A percentile compares a stretch with the other conserved stretches of the same genome.
phyloP scores from a whole-genome alignment of 2,797 vertebrate genomes.

The Enteromius argenteus region DNA sequence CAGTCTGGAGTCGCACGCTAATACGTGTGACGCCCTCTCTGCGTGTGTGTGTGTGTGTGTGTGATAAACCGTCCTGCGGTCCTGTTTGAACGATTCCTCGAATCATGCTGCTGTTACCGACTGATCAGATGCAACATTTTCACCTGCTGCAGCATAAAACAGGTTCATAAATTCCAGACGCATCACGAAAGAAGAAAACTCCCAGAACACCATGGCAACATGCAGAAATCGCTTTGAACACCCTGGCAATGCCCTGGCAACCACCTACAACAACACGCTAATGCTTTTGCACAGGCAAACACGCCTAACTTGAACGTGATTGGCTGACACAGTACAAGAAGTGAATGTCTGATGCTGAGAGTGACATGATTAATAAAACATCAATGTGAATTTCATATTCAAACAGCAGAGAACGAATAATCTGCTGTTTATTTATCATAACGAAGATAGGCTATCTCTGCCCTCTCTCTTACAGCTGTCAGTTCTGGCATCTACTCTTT shows the following conservation, averaged over 20 bases:
- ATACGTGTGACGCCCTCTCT: conserved; percentile 44
- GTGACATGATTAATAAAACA: conserved; percentile 25
- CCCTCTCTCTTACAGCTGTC: too few species aligned
- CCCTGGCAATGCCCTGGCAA: background rate
- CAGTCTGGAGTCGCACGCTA: conserved; percentile 50
- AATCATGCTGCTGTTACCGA: background rate
- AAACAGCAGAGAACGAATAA: background rate
- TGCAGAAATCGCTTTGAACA: background rate
- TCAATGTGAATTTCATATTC: background rate
- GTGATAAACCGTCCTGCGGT: background rate
- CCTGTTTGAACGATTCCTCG: background rate
- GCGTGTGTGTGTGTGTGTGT: conserved; percentile 33
- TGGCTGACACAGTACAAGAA: conserved; percentile 23
- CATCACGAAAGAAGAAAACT: background rate
- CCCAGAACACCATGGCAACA: background rate
- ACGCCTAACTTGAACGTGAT: background rate
- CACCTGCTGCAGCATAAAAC: background rate
- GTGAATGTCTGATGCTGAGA: conserved; percentile 11
- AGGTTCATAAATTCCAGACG: background rate
- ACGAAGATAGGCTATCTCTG: too few species aligned
- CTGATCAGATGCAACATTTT: background rate
- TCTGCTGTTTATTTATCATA: background rate
- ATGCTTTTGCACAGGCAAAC: background rate
- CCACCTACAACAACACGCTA: background rate
- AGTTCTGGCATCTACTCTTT: too few species aligned